These are phyloP conservation scores for Sandelia bainsii DNA, from an alignment of 2,797 vertebrate species.

Conservation along the genomic window DNA sequence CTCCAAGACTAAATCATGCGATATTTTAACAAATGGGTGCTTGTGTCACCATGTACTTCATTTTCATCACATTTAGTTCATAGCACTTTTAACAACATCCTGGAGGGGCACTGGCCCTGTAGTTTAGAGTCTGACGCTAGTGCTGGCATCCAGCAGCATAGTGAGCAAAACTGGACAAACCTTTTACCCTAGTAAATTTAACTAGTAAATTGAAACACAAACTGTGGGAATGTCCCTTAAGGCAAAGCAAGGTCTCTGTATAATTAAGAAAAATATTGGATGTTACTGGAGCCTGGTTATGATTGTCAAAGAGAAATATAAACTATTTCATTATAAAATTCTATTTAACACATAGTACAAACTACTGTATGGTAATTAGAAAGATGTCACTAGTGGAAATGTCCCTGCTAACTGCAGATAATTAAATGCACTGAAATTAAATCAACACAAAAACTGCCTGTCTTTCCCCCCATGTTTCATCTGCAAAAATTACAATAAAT, in stretches of 20 bases:
- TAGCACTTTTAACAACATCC: neutral
- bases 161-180: neutral
- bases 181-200: too few species aligned
- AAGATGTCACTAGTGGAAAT: constrained; percentile 38
- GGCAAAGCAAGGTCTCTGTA: neutral
- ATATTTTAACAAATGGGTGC: neutral
- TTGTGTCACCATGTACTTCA: neutral
- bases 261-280: neutral
- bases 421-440: constrained; percentile 50
- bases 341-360: constrained; percentile 20
- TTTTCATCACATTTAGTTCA: neutral
- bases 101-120: too few species aligned
- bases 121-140: neutral
- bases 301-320: neutral
- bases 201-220: neutral
- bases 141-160: neutral
- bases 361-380: constrained; percentile 43
- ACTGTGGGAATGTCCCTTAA: neutral
- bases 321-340: too few species aligned
- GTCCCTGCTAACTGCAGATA: constrained; percentile 34
- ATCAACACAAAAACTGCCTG: neutral
- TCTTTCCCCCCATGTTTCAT: constrained; percentile 6
- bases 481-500: constrained; percentile 44
- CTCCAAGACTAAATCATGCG: neutral
- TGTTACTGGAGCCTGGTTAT: neutral